Evolutionary conservation across 92 coral and sea anemone genomes (phyloP), one percentile per base, ranked within the genome.

Genomic region (Pocillopora grandis): DNA sequence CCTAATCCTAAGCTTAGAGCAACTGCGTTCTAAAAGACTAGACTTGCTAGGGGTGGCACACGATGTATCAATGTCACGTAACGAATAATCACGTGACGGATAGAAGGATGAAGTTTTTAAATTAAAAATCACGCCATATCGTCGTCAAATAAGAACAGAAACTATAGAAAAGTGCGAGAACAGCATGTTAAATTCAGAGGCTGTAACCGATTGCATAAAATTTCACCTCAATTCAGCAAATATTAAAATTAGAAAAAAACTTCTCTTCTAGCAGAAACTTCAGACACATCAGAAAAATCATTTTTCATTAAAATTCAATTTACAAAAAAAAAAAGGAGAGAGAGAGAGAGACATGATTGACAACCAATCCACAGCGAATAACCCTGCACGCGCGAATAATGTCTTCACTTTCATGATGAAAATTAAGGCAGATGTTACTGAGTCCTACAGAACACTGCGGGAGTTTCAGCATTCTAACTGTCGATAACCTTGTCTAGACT

Each of bases 31-130:
- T 17, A 33, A 68, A 19, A n/a, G 16, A 68, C 31, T 27, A 19
- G 55, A 31, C 33, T 70, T 55, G 33, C 42, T n/a, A 70, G 75
- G 75, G 75, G 23, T 15, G 55, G 57, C 42, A 70, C 73, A 69
- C 35, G 21, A 66, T 66, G 70, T 4, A 8, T 5, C 18, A 21
- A n/a, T 16, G 36, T n/a, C 21, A 70, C 23, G 16, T 27, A 67
- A 33, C 14, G 1, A 42, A 42, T 42, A 42, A 42, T 42, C 52
- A 42, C 4, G 52, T 42, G 1, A 42, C 52, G 52, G 52, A 42
- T 42, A 42, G 4, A 42, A 42, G 52, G 52, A 7, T 42, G 5
- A 42, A 3, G 5, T 42, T 42, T 42, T 42, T 42, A 1, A 7
- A 0, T 7, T 42, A 3, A 42, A 42, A 42, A 1, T 42, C 52